A percentile compares a stretch with the other conserved stretches of the same genome.
These are phyloP conservation scores for Danio choprae DNA, from an alignment of 2,797 vertebrate species.

Conservation along the genomic window DNA sequence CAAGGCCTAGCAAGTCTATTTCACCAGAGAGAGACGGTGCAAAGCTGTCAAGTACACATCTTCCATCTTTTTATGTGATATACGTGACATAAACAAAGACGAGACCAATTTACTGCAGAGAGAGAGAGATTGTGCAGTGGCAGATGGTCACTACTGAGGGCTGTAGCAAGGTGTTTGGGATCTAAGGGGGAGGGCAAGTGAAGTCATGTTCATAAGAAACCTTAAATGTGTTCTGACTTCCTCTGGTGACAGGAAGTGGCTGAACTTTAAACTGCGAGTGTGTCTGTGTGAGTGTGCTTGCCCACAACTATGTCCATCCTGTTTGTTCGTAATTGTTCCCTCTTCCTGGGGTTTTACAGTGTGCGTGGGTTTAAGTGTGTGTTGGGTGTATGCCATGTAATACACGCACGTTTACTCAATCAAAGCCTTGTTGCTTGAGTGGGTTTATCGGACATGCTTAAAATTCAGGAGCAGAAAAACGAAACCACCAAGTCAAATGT, in stretches of 20 bases:
- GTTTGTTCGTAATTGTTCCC: slow-evolving; percentile 71
- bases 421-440: background rate
- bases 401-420: slow-evolving; percentile 9
- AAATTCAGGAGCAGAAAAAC: background rate
- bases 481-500: slow-evolving; percentile 12
- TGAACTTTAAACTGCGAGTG: slow-evolving; percentile 43
- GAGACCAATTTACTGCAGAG: background rate
- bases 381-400: slow-evolving; percentile 46
- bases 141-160: slow-evolving; percentile 49
- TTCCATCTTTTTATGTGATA: slow-evolving; percentile 28
- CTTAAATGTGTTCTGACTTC: slow-evolving; percentile 49
- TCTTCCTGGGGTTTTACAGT: slow-evolving; percentile 72
- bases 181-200: slow-evolving; percentile 24
- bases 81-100: slow-evolving; percentile 3
- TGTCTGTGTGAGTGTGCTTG: slow-evolving; percentile 47
- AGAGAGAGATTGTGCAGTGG: slow-evolving; percentile 13
- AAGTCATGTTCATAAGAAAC: slow-evolving; percentile 12
- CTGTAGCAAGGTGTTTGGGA: slow-evolving; percentile 56
- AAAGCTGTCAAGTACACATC: slow-evolving; percentile 14
- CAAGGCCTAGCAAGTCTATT: slow-evolving; percentile 32
- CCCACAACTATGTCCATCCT: slow-evolving; percentile 68
- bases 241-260: slow-evolving; percentile 55
- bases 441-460: background rate
- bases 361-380: slow-evolving; percentile 38
- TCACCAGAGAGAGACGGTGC: background rate